Evolutionary conservation across 1,140 invertebrate species (phyloP).

Genomic region (Paralvinella palmiformis): DNA sequence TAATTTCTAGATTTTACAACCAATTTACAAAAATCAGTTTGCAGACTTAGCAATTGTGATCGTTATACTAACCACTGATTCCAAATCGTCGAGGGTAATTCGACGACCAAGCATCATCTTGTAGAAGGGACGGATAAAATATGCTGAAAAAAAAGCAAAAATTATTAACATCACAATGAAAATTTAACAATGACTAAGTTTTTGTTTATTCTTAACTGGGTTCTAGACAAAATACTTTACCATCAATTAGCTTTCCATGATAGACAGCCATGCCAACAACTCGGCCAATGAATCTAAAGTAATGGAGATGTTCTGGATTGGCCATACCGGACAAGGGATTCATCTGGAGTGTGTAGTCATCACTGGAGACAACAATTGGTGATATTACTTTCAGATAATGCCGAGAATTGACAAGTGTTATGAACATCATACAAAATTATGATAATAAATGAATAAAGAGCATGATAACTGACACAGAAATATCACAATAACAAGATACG

Average conservation of each 20-base stretch:
- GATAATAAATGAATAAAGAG: too few relatives aligned
- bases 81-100: constrained; percentile 96
- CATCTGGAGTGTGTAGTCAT: constrained; percentile 98
- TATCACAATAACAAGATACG: neutral
- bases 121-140: constrained; percentile 98
- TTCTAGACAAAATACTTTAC: constrained; percentile 51
- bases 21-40: too few relatives aligned
- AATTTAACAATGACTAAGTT: neutral
- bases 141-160: constrained; percentile 60
- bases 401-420: too few relatives aligned
- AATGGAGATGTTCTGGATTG: constrained; percentile 95
- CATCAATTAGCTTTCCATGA: constrained; percentile 94
- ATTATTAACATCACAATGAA: neutral
- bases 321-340: constrained; percentile 93
- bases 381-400: too few relatives aligned
- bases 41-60: too few relatives aligned
- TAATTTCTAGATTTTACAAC: too few relatives aligned
- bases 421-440: too few relatives aligned
- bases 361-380: constrained; percentile 59
- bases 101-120: constrained; percentile 98
- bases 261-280: constrained; percentile 98
- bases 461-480: too few relatives aligned
- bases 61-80: constrained; percentile 64
- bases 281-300: constrained; percentile 97
- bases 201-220: too few relatives aligned